These are phyloP conservation scores for Coturnix japonica DNA, from an alignment of 2,113 vertebrate genomes.

Conservation along the genomic window DNA sequence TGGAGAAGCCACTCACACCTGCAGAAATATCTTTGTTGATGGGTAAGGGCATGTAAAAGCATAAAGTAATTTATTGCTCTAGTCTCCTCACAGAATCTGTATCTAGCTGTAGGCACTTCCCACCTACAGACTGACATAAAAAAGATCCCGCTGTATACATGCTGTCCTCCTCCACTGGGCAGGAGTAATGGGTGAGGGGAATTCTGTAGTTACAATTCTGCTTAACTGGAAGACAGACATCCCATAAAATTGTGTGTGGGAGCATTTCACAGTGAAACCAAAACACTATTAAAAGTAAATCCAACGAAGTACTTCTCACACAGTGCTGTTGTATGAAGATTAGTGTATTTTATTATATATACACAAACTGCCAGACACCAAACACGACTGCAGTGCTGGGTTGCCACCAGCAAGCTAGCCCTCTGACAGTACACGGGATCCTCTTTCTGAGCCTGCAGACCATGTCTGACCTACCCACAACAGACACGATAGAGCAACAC, in stretches of 20 bases:
- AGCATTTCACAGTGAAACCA: constrained; percentile 68
- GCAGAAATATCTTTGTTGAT: constrained; percentile 59
- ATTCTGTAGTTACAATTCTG: constrained; percentile 62
- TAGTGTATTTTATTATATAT: constrained; percentile 9
- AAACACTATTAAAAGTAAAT: constrained; percentile 72
- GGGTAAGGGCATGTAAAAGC: constrained; percentile 35
- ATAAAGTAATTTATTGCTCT: constrained; percentile 68
- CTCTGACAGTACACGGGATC: not conserved
- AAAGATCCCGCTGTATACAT: constrained; percentile 55
- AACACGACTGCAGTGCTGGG: not conserved
- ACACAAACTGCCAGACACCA: constrained; percentile 20
- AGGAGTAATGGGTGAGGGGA: constrained; percentile 61
- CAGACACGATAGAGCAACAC: not conserved
- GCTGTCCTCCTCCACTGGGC: constrained; percentile 68
- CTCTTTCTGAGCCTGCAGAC: not conserved
- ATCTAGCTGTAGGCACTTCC: constrained; percentile 69
- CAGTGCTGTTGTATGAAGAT: constrained; percentile 16
- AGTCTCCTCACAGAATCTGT: constrained; percentile 50
- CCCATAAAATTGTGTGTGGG: constrained; percentile 67
- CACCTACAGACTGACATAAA: constrained; percentile 61
- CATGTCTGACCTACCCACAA: not conserved
- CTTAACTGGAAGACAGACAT: constrained; percentile 59
- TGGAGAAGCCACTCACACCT: constrained; percentile 59
- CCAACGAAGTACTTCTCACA: constrained; percentile 59
- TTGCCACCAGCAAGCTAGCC: not conserved